Conservation (phyloP, 2,888 invertebrate genomes). For the Drosophila leonis region DNA sequence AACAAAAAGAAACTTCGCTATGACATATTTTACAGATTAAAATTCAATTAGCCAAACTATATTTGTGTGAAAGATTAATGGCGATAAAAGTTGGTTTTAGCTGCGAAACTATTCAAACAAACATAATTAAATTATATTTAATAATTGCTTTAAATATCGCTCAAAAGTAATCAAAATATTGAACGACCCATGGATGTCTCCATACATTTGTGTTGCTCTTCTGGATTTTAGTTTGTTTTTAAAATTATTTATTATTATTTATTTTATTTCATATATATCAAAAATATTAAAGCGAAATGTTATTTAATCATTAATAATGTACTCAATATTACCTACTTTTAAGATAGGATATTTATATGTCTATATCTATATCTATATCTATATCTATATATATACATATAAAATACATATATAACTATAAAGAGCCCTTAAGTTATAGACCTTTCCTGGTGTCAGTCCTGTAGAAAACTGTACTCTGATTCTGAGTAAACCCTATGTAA, state of each 20-base stretch:
- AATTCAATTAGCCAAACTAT: constrained; percentile 31
- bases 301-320: too few species aligned
- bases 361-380: too few species aligned
- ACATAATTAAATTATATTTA: constrained; percentile 3
- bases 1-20: constrained; percentile 30
- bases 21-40: constrained; percentile 48
- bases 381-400: neutral
- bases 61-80: constrained; percentile 38
- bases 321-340: too few species aligned
- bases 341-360: too few species aligned
- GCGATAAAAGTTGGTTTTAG: constrained; percentile 7
- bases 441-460: neutral
- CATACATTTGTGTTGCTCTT: neutral
- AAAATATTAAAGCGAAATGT: too few species aligned
- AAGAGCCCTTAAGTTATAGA: too few species aligned
- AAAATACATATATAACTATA: too few species aligned
- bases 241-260: neutral
- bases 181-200: neutral
- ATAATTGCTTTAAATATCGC: neutral
- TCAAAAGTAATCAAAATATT: neutral
- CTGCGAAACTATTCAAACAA: neutral
- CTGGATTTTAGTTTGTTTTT: neutral
- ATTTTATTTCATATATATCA: neutral
- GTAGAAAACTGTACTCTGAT: neutral
- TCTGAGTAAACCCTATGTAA: neutral